Percentiles rank a stretch among this genome's conserved stretches.
These are phyloP conservation scores for Drosophila subobscura DNA, from an alignment of 1,140 invertebrate species.

Conservation along the genomic window DNA sequence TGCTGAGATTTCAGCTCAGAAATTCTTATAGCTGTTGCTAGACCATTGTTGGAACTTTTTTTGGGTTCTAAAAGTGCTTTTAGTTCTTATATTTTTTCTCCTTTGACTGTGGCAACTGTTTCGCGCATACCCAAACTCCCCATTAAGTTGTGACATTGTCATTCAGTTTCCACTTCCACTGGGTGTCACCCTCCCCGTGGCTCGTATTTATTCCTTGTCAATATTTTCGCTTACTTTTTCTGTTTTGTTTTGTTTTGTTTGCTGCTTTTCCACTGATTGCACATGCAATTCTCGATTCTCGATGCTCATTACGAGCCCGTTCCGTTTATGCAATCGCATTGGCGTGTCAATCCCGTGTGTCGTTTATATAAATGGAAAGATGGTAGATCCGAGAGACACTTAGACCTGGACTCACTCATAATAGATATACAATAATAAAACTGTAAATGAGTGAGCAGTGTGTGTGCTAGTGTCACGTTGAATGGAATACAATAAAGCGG, in stretches of 20 bases:
- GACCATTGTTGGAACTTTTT: neutral
- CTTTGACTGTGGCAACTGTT: too few species aligned
- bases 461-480: slow-evolving; percentile 57
- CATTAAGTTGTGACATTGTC: slow-evolving; percentile 32
- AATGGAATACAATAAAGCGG: slow-evolving; percentile 12
- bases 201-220: slow-evolving; percentile 29
- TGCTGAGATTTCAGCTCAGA: too few species aligned
- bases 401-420: slow-evolving; percentile 3
- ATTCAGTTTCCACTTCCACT: slow-evolving; percentile 7
- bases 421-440: slow-evolving; percentile 54
- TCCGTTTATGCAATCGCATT: slow-evolving; percentile 32
- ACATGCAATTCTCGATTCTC: slow-evolving; percentile 42
- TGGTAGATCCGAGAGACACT: slow-evolving; percentile 35
- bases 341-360: slow-evolving; percentile 53
- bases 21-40: too few species aligned
- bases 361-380: slow-evolving; percentile 33
- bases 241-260: slow-evolving; percentile 12
- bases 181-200: slow-evolving; percentile 28
- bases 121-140: too few species aligned
- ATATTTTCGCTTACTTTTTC: slow-evolving; percentile 19
- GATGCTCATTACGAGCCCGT: slow-evolving; percentile 26
- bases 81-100: too few species aligned
- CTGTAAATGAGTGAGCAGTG: slow-evolving; percentile 54
- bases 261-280: slow-evolving; percentile 30
- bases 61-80: neutral